Evolutionary conservation across 1,140 invertebrate species (phyloP).

Genomic region (Steinernema khuongi): DNA sequence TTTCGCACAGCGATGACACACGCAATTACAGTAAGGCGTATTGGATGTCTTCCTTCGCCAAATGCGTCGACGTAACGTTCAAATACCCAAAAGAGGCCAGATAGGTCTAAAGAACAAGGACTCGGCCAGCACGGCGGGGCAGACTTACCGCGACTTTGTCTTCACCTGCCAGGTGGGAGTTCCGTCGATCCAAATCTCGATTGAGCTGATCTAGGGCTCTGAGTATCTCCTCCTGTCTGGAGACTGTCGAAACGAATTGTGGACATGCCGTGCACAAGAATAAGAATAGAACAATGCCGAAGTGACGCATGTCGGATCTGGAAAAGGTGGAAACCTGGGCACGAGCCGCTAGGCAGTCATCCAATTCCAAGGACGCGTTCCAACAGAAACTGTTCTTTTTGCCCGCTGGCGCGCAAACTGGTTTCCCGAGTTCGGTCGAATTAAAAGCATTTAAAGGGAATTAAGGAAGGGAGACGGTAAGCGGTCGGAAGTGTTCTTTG

Average conservation of each 20-base stretch:
- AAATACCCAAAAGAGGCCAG: background rate
- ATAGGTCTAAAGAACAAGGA: background rate
- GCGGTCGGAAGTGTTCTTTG: no score
- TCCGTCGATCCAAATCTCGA: background rate
- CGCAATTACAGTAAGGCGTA: background rate
- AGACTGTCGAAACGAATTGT: background rate
- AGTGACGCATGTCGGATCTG: no score
- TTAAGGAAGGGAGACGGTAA: no score
- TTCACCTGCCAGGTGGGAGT: background rate
- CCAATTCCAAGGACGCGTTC: no score
- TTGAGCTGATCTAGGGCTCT: background rate
- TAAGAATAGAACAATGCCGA: background rate
- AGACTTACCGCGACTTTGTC: background rate
- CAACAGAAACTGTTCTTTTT: no score
- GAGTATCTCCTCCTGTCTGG: background rate
- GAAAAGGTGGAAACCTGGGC: no score
- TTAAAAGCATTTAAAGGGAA: no score
- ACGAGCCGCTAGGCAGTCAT: no score
- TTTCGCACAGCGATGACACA: background rate
- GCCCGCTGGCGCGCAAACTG: no score
- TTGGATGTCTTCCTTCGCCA: background rate
- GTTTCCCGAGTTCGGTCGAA: no score
- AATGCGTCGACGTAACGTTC: background rate
- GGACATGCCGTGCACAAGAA: background rate
- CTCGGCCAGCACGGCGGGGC: background rate